Conservation (phyloP, 2,113 vertebrate genomes). For the Alligator sinensis region DNA sequence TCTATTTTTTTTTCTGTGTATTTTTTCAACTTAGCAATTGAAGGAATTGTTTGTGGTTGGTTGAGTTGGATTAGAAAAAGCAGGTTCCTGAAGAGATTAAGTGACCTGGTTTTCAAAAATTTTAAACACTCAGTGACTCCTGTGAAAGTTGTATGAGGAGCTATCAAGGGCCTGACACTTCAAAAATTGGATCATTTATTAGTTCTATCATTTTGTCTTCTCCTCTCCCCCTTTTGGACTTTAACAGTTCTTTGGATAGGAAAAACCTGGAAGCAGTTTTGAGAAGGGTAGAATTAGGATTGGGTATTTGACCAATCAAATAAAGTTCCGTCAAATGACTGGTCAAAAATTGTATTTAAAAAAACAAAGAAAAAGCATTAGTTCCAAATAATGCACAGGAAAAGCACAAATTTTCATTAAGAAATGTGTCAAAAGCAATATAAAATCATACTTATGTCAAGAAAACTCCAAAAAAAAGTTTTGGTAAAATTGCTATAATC, state of each 20-base stretch:
- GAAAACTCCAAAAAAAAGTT: too few species aligned
- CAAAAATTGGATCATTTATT: background rate
- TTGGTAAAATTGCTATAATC: too few species aligned
- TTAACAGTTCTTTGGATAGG: background rate
- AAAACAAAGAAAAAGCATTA: too few species aligned
- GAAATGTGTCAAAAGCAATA: too few species aligned
- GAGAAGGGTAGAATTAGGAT: background rate
- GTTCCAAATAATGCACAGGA: too few species aligned
- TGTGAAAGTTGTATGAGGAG: background rate
- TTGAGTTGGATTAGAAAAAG: too few species aligned
- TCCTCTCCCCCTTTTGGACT: background rate
- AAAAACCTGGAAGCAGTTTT: background rate
- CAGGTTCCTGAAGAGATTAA: background rate
- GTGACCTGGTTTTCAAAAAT: background rate
- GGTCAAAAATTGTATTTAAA: too few species aligned
- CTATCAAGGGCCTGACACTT: background rate
- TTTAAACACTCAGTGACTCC: background rate
- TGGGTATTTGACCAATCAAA: too few species aligned
- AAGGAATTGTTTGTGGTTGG: too few species aligned
- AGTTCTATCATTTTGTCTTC: background rate
- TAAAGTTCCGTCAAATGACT: too few species aligned
- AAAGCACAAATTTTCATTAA: too few species aligned
- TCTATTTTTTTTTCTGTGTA: background rate
- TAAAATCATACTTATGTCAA: too few species aligned
- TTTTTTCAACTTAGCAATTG: fast-evolving